These are phyloP conservation scores for Cottus gobio DNA, from an alignment of 2,113 vertebrate species.

Conservation along the genomic window DNA sequence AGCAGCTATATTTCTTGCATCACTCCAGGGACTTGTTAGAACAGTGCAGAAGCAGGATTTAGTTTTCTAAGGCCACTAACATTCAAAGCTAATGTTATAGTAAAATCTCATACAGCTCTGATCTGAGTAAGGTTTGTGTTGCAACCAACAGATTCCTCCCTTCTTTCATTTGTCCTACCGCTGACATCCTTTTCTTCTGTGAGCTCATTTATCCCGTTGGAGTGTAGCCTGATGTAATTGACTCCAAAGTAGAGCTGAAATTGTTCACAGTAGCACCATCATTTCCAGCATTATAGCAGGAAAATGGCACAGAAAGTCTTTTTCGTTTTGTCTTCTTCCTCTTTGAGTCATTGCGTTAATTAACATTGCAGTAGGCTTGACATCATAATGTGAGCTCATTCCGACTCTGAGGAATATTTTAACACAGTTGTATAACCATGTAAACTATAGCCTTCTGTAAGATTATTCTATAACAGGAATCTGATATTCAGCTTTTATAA, in stretches of 20 bases:
- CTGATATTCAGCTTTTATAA: not conserved
- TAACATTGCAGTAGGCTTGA: slow-evolving; percentile 10
- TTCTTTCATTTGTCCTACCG: slow-evolving; percentile 14
- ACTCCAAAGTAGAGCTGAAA: slow-evolving; percentile 40
- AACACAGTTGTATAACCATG: not conserved
- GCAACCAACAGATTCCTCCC: slow-evolving; percentile 34
- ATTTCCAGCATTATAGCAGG: slow-evolving; percentile 23
- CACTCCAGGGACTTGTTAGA: slow-evolving; percentile 21
- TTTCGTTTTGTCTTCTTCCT: not conserved
- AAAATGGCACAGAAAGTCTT: slow-evolving; percentile 1
- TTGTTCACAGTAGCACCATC: slow-evolving; percentile 24
- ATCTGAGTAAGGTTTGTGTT: slow-evolving; percentile 30
- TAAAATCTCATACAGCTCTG: slow-evolving; percentile 26
- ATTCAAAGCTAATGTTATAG: slow-evolving; percentile 39
- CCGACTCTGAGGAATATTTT: slow-evolving; percentile 5
- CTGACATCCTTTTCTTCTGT: slow-evolving; percentile 30
- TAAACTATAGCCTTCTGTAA: not conserved
- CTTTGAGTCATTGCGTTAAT: not conserved
- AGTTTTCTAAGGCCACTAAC: not conserved
- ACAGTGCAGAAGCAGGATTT: slow-evolving; percentile 8
- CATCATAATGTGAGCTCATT: slow-evolving; percentile 4
- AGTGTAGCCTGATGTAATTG: slow-evolving; percentile 47
- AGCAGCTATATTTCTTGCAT: not conserved
- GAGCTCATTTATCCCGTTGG: slow-evolving; percentile 50
- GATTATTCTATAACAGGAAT: not conserved